Percentiles rank a stretch among this genome's conserved stretches.
These are phyloP conservation scores for Dioctria rufipes DNA, from an alignment of 2,888 invertebrate species.

Conservation along the genomic window DNA sequence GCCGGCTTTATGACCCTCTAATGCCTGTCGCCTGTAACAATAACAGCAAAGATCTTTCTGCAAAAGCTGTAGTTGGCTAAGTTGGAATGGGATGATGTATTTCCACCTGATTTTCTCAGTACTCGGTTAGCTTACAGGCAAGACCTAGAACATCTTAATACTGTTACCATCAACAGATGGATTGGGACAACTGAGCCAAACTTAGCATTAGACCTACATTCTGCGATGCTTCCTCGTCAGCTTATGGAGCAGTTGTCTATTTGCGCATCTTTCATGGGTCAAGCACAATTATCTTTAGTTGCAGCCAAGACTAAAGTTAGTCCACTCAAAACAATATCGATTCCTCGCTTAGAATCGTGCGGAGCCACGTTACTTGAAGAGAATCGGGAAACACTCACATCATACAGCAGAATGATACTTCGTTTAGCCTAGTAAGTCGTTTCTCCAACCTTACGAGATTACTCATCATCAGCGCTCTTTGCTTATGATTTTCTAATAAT, in stretches of 20 bases:
- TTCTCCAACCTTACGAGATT: background rate
- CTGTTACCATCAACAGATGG: slow-evolving; percentile 11
- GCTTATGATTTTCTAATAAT: background rate
- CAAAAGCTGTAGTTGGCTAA: background rate
- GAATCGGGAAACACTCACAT: background rate
- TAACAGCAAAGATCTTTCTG: background rate
- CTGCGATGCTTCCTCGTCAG: background rate
- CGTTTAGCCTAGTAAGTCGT: background rate
- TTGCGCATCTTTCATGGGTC: background rate
- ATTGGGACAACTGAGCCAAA: background rate
- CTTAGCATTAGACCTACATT: background rate
- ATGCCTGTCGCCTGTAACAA: slow-evolving; percentile 1
- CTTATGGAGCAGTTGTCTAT: slow-evolving; percentile 10
- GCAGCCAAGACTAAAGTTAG: background rate
- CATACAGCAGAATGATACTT: too few species aligned
- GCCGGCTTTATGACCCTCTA: slow-evolving; percentile 41
- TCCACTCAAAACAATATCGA: background rate
- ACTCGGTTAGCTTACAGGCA: background rate
- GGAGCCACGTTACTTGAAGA: background rate
- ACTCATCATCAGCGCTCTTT: background rate
- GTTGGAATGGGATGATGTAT: slow-evolving; percentile 17
- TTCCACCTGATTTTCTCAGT: background rate
- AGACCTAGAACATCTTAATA: background rate
- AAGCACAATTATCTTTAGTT: background rate
- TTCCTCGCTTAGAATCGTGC: background rate